These are phyloP conservation scores for Amblyraja radiata DNA, from an alignment of 2,797 vertebrate genomes.

Conservation along the genomic window DNA sequence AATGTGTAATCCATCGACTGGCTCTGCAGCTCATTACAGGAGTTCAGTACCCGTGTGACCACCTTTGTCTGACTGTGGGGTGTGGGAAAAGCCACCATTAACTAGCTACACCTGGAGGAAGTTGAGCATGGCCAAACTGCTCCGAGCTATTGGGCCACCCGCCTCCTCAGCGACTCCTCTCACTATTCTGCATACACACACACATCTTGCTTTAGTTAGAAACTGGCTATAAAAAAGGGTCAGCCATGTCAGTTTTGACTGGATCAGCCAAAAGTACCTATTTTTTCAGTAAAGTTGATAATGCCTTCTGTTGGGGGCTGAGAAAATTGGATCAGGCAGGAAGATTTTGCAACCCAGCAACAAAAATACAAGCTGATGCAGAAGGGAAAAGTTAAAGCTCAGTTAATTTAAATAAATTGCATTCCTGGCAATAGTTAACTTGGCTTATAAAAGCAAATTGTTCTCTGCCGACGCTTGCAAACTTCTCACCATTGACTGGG, in stretches of 20 bases:
- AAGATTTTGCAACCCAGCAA: neutral
- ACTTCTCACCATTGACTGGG: neutral
- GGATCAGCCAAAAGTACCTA: neutral
- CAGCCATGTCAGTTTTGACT: neutral
- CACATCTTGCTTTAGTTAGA: slow-evolving; percentile 14
- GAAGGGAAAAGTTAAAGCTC: neutral
- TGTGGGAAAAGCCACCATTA: neutral
- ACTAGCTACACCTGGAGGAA: slow-evolving; percentile 27
- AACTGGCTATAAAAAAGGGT: slow-evolving; percentile 4
- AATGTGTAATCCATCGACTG: neutral
- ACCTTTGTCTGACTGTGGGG: neutral
- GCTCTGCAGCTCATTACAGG: neutral
- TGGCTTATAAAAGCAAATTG: neutral
- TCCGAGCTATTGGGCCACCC: neutral
- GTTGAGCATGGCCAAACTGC: neutral
- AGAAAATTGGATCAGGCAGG: no score
- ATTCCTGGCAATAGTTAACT: neutral
- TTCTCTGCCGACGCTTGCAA: neutral
- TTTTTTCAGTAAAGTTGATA: neutral
- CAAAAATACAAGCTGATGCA: neutral
- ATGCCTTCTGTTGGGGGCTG: neutral
- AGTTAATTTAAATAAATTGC: neutral
- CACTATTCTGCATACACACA: neutral
- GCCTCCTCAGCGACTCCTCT: slow-evolving; percentile 6
- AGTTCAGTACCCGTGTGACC: neutral